Conservation (phyloP, 2,113 vertebrate genomes). For the Cranoglanis bouderius region DNA sequence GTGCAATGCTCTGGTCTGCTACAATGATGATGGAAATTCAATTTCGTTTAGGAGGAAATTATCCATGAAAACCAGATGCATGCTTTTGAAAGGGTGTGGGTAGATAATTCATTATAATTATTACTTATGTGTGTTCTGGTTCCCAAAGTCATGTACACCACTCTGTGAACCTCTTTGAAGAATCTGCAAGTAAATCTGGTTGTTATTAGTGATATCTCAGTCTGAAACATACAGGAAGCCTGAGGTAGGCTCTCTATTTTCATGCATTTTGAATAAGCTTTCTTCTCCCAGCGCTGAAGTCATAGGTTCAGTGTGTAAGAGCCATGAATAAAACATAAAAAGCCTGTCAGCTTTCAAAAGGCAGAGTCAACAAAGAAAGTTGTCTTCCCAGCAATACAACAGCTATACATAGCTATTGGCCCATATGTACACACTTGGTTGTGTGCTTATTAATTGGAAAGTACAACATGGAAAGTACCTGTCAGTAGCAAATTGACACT, state of each 20-base stretch:
- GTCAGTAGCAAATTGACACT: neutral
- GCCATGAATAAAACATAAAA: slow-evolving; percentile 65
- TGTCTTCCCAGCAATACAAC: neutral
- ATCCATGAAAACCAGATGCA: neutral
- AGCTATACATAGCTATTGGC: neutral
- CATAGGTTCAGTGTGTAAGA: slow-evolving; percentile 39
- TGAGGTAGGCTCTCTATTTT: slow-evolving; percentile 22
- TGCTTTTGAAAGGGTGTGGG: slow-evolving; percentile 1
- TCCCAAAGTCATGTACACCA: neutral
- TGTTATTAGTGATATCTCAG: neutral
- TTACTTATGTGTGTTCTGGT: neutral
- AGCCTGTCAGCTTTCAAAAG: slow-evolving; percentile 42
- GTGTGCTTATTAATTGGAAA: neutral
- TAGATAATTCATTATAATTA: slow-evolving; percentile 4
- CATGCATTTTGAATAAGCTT: slow-evolving; percentile 62
- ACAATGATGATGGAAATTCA: neutral
- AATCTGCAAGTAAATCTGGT: neutral
- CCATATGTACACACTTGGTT: neutral
- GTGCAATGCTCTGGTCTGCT: slow-evolving; percentile 10
- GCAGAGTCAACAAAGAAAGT: neutral
- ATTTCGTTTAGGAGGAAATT: neutral
- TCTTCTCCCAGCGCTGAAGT: slow-evolving; percentile 29
- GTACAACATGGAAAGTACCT: neutral
- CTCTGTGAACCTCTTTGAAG: neutral
- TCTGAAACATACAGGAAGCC: slow-evolving; percentile 45